Conservation (phyloP, 2,113 vertebrate genomes). For the Bubo blakistoni region DNA sequence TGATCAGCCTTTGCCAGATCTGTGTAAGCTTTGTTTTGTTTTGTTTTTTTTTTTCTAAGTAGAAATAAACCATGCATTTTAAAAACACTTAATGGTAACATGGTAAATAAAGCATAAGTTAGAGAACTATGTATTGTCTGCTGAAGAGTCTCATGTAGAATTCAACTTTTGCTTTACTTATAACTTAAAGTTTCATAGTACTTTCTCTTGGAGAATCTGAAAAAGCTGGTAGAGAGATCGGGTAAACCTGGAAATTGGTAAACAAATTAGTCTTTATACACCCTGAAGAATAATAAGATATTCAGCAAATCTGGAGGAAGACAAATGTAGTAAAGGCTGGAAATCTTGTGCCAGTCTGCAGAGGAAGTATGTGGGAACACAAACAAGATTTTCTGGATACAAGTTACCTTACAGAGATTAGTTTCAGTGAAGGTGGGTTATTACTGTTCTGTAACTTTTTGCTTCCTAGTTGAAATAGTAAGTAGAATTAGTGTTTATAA, state of each 20-base stretch:
- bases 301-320: neutral
- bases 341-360: neutral
- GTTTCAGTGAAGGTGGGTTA: neutral
- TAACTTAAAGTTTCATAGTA: neutral
- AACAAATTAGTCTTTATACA: neutral
- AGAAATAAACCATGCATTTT: neutral
- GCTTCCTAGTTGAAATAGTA: neutral
- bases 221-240: neutral
- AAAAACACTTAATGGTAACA: neutral
- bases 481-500: neutral
- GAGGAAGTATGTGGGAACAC: neutral
- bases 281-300: neutral
- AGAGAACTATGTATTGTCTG: neutral
- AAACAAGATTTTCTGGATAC: neutral
- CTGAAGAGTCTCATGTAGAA: neutral
- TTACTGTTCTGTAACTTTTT: neutral
- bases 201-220: neutral
- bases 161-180: neutral
- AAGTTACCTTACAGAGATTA: neutral
- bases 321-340: neutral
- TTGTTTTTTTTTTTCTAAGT: neutral
- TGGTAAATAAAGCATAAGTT: neutral
- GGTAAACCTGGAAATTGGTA: neutral
- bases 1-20: neutral
- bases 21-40: neutral